These are phyloP conservation scores for Macrotis lagotis DNA, from an alignment of 2,113 vertebrate genomes.

Conservation along the genomic window DNA sequence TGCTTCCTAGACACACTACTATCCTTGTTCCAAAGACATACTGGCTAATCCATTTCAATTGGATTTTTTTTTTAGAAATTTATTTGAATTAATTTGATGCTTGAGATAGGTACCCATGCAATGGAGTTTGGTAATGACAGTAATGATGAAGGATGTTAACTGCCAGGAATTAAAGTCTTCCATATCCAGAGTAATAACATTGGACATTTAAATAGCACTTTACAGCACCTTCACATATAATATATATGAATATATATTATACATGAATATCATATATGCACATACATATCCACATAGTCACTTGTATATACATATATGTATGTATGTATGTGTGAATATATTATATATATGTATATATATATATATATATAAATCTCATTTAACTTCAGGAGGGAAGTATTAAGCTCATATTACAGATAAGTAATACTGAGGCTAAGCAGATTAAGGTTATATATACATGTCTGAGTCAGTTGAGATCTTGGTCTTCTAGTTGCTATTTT, in stretches of 20 bases:
- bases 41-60: not conserved
- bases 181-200: not conserved
- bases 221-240: not conserved
- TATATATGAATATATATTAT: not conserved
- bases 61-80: not conserved
- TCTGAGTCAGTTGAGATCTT: not conserved
- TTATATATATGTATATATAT: too few species aligned
- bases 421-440: not conserved
- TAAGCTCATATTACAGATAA: not conserved
- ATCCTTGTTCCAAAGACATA: not conserved
- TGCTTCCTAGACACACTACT: not conserved
- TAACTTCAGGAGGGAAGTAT: not conserved
- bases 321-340: too few species aligned
- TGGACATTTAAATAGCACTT: not conserved
- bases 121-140: not conserved
- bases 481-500: not conserved
- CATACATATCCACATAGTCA: too few species aligned
- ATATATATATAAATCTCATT: not conserved
- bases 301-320: too few species aligned
- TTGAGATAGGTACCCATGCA: not conserved
- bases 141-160: not conserved
- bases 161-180: not conserved
- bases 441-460: not conserved
- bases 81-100: not conserved
- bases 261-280: too few species aligned